Evolutionary conservation across 2,113 vertebrate species (phyloP), one percentile per base, ranked within the genome.

Genomic region (Onychostoma macrolepis): DNA sequence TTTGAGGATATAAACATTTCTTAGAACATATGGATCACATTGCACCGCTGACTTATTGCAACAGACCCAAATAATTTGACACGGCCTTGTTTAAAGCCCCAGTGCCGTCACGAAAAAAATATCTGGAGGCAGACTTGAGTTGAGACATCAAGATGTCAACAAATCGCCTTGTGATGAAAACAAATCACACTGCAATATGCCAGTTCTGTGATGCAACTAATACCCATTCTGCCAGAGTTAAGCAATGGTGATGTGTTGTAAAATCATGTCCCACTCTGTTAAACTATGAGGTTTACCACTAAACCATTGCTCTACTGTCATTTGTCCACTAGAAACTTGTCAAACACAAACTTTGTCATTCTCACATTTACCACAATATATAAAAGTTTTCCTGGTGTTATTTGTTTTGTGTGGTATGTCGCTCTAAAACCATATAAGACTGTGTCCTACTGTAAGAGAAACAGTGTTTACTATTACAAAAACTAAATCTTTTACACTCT

Each of bases 61-160:
- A 65, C 24, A 63, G 79, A 63, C 56, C n/a, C 12, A n/a, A 38
- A 4, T 58, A 15, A 45, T 17, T 45, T 17, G 72, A 75, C n/a
- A 75, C 41, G 0, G n/a, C 24, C 17, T 38, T 4, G 33, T 65
- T 65, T 0, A 15, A 65, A n/a, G 56, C 56, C 7, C 21, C 50
- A 53, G 50, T 19, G 50, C 33, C 11, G 19, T 4, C 36, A 10
- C 21, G 13, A 33, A 30, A 17, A 17, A 33, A 8, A 21, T 67
- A 67, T 67, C 28, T 33, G 65, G 43, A 77, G 9, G 8, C 65
- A 41, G 41, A 45, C 38, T 75, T n/a, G 1, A 75, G 74, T 76
- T 76, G 74, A 76, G 41, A 77, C 38, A 77, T 77, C 76, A 33
- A 26, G 36, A 43, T 43, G 38, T 74, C 71, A 74, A 74, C 71